These are phyloP conservation scores for Chionodraco myersi DNA, from an alignment of 2,113 vertebrate species.

Conservation along the genomic window DNA sequence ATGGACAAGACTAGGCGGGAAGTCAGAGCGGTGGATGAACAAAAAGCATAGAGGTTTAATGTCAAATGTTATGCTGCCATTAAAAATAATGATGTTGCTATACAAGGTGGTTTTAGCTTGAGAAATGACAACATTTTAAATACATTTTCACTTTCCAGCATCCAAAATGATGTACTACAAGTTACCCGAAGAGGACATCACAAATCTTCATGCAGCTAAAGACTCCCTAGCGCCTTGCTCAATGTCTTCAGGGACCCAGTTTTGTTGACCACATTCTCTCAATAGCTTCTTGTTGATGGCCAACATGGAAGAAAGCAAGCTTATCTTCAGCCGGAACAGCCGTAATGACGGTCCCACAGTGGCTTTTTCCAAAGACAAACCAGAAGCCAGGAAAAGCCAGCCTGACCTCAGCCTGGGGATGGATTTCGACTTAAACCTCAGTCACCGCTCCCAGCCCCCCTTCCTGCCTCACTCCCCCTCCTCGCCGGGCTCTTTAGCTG, in stretches of 20 bases:
- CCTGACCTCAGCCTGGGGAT: slow-evolving; percentile 55
- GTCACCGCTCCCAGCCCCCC: slow-evolving; percentile 42
- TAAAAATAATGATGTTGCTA: neutral
- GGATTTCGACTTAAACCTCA: slow-evolving; percentile 61
- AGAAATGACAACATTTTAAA: neutral
- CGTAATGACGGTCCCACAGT: slow-evolving; percentile 67
- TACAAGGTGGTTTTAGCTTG: neutral
- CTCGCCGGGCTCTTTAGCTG: slow-evolving; percentile 78
- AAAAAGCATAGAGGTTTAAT: neutral
- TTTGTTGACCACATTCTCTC: slow-evolving; percentile 25
- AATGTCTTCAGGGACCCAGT: neutral
- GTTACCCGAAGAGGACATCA: neutral
- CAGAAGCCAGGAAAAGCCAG: slow-evolving; percentile 17
- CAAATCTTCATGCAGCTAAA: slow-evolving; percentile 9
- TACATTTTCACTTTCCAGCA: slow-evolving; percentile 36
- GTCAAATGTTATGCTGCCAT: slow-evolving; percentile 3
- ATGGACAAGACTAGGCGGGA: neutral
- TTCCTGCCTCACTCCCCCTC: slow-evolving; percentile 61
- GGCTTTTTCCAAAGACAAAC: slow-evolving; percentile 75
- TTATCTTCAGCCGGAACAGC: slow-evolving; percentile 70
- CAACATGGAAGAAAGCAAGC: slow-evolving; percentile 73
- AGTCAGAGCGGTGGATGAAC: slow-evolving; percentile 4
- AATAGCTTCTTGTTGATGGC: slow-evolving; percentile 33
- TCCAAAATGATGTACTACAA: slow-evolving; percentile 2
- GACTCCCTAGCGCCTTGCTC: slow-evolving; percentile 3